Evolutionary conservation across 2,888 invertebrate genomes (phyloP).

Genomic region (Meta bourneti): DNA sequence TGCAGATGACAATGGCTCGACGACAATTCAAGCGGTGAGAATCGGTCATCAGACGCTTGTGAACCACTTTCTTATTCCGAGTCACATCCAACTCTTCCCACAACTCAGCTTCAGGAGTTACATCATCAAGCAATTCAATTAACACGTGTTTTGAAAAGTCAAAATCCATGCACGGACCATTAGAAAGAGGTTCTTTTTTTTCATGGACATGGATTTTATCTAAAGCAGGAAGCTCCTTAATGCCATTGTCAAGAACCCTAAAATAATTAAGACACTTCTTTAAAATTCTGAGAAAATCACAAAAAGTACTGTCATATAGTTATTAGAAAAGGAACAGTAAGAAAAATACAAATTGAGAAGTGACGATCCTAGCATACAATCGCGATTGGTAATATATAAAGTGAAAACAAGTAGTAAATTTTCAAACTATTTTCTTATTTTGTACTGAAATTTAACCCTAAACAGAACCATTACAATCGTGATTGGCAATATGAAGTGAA

Average conservation of each 20-base stretch:
- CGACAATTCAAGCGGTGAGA: constrained; percentile 68
- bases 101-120: constrained; percentile 49
- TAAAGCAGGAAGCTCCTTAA: neutral
- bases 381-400: too few relatives aligned
- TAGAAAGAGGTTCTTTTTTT: neutral
- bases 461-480: too few relatives aligned
- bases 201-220: neutral
- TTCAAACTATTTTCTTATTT: too few relatives aligned
- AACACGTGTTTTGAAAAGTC: constrained; percentile 73
- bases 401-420: too few relatives aligned
- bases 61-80: constrained; percentile 17
- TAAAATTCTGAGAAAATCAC: neutral
- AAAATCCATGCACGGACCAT: constrained; percentile 23
- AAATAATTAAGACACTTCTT: constrained; percentile 3
- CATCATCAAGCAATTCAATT: constrained; percentile 62
- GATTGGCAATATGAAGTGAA: too few relatives aligned
- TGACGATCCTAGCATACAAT: too few relatives aligned
- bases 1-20: constrained; percentile 61
- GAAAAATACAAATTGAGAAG: too few relatives aligned
- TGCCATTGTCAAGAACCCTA: neutral
- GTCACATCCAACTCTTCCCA: constrained; percentile 54
- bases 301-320: too few relatives aligned
- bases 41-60: constrained; percentile 63
- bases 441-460: too few relatives aligned
- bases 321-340: too few relatives aligned